These are phyloP conservation scores for Cydia pomonella DNA, from an alignment of 1,140 invertebrate genomes.

Conservation along the genomic window DNA sequence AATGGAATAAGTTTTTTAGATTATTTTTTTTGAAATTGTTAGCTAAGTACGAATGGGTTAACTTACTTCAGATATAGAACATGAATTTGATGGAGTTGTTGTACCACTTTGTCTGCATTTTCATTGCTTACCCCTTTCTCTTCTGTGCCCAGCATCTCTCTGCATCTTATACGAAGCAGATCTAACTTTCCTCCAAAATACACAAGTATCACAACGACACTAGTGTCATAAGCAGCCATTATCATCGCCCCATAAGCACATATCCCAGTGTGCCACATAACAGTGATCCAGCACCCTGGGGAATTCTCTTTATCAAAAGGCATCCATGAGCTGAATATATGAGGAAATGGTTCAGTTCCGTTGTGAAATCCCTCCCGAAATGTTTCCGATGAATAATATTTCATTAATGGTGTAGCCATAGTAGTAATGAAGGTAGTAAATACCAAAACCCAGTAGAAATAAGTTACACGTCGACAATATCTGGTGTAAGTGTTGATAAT, in stretches of 20 bases:
- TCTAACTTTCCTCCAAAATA: constrained; percentile 69
- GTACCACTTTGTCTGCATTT: constrained; percentile 42
- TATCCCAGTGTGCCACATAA: constrained; percentile 53
- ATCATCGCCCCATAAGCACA: constrained; percentile 56
- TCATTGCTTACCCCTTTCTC: constrained; percentile 41
- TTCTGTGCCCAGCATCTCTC: constrained; percentile 50
- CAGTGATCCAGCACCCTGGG: constrained; percentile 61
- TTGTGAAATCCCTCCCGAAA: constrained; percentile 56
- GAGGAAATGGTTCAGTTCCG: constrained; percentile 64
- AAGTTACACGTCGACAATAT: constrained; percentile 59
- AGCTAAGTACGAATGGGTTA: neutral
- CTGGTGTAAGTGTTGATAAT: constrained; percentile 61
- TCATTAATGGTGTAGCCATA: constrained; percentile 50
- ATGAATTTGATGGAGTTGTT: constrained; percentile 57
- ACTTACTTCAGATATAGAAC: constrained; percentile 64
- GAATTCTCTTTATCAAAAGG: constrained; percentile 63
- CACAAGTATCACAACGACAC: constrained; percentile 60
- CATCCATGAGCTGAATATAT: constrained; percentile 69
- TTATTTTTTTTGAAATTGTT: too few species aligned
- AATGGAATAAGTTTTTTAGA: too few species aligned
- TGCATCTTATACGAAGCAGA: constrained; percentile 61
- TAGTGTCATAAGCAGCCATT: constrained; percentile 63
- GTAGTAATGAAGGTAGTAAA: constrained; percentile 55
- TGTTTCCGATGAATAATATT: constrained; percentile 50
- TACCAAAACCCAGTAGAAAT: constrained; percentile 62